These are phyloP conservation scores for Drosophila tripunctata DNA, from an alignment of 2,888 invertebrate genomes.

Conservation along the genomic window DNA sequence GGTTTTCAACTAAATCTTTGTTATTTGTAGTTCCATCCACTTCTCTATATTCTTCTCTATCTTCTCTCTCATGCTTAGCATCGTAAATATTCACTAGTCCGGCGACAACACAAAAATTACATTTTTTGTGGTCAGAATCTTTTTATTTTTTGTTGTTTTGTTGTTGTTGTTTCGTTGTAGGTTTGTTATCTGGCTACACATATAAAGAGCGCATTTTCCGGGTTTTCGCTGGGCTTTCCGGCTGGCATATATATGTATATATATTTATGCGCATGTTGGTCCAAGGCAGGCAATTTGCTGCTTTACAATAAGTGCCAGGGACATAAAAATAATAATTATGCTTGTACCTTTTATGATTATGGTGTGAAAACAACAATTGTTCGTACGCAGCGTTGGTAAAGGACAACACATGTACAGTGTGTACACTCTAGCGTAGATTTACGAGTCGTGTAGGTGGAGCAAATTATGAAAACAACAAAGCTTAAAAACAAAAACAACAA, in stretches of 20 bases:
- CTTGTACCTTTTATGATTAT: conserved; percentile 80
- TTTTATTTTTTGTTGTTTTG: background rate
- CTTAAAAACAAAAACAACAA: conserved; percentile 43
- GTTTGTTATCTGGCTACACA: conserved; percentile 40
- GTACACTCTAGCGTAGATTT: conserved; percentile 66
- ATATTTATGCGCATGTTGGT: conserved; percentile 61
- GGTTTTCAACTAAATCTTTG: conserved; percentile 22
- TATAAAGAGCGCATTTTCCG: conserved; percentile 39
- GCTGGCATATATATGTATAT: conserved; percentile 27
- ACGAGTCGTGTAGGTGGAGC: conserved; percentile 68
- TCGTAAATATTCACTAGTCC: conserved; percentile 69
- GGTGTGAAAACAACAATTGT: conserved; percentile 80
- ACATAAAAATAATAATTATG: conserved; percentile 82
- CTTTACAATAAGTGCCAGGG: conserved; percentile 78
- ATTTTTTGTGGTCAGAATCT: conserved; percentile 48
- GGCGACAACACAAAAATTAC: conserved; percentile 53
- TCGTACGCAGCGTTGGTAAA: conserved; percentile 29
- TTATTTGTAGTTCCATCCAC: conserved; percentile 6
- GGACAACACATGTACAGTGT: conserved; percentile 11
- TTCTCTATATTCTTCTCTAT: background rate
- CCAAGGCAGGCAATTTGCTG: conserved; percentile 76
- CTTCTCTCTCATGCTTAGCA: conserved; percentile 7
- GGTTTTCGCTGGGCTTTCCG: conserved; percentile 13
- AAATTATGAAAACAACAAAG: conserved; percentile 76
- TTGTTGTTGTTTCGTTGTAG: background rate